Percentiles rank a stretch among this genome's conserved stretches.
phyloP scores from a whole-genome alignment of 2,797 vertebrate genomes.

The Serranus cabrilla region DNA sequence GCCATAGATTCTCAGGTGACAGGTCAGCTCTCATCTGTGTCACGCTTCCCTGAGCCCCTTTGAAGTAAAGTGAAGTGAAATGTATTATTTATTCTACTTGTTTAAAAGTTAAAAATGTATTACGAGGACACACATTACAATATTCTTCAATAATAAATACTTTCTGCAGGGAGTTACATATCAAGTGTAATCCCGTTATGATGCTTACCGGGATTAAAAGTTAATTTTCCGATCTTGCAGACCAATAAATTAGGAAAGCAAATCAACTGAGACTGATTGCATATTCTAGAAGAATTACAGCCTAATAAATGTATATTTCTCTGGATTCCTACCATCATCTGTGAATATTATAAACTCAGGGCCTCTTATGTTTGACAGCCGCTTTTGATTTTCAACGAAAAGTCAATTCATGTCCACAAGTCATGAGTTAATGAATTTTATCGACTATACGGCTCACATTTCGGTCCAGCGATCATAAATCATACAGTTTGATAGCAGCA shows the following conservation, averaged over 20 bases:
- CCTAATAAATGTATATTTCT: constrained; percentile 50
- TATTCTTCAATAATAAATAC: constrained; percentile 40
- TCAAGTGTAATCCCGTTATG: constrained; percentile 21
- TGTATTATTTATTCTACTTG: constrained; percentile 45
- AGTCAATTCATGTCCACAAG: constrained; percentile 62
- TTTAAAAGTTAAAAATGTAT: constrained; percentile 35
- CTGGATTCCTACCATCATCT: constrained; percentile 33
- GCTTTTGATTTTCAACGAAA: constrained; percentile 57
- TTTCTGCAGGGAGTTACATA: constrained; percentile 24
- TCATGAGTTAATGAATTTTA: constrained; percentile 55
- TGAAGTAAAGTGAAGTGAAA: constrained; percentile 6
- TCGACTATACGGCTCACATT: constrained; percentile 39
- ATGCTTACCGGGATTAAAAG: constrained; percentile 27
- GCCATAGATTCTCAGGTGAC: constrained; percentile 30
- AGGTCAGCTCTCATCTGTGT: constrained; percentile 29
- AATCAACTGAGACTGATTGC: constrained; percentile 38
- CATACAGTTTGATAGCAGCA: constrained; percentile 12
- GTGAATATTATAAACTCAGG: constrained; percentile 36
- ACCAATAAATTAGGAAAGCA: constrained; percentile 26
- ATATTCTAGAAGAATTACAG: constrained; percentile 36
- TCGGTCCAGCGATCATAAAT: constrained; percentile 32
- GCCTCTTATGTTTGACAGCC: constrained; percentile 48
- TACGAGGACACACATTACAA: constrained; percentile 18
- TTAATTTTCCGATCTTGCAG: constrained; percentile 24
- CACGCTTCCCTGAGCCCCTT: constrained; percentile 10